Conservation (phyloP, 2,113 vertebrate genomes). For the Oreochromis aureus region DNA sequence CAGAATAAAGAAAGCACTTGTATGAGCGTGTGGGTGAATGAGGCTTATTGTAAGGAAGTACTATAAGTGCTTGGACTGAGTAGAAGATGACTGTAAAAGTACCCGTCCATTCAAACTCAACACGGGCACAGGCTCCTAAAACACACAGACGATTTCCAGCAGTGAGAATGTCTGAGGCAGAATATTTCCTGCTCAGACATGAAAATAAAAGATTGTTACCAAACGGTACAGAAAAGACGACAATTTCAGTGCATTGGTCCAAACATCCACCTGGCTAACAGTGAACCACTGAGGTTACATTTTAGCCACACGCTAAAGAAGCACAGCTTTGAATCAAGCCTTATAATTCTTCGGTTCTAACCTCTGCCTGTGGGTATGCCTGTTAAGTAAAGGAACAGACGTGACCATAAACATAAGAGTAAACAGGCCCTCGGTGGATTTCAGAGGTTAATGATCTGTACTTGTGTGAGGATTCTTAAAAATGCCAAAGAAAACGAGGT, state of each 20-base stretch:
- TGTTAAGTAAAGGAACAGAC: background rate
- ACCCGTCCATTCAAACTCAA: background rate
- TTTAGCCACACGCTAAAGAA: background rate
- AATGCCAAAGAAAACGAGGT: background rate
- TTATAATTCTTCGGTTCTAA: background rate
- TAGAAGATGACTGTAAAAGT: background rate
- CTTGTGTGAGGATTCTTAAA: background rate
- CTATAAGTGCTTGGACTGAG: background rate
- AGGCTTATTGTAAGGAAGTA: background rate
- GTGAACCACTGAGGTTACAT: background rate
- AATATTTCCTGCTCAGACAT: background rate
- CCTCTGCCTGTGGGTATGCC: background rate
- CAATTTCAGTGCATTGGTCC: background rate
- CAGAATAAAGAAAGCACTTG: background rate
- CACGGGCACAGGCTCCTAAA: background rate
- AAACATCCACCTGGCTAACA: background rate
- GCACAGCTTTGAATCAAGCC: background rate
- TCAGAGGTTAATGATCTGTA: background rate
- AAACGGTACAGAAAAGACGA: background rate
- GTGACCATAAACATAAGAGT: background rate
- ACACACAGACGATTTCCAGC: background rate
- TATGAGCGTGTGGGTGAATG: background rate
- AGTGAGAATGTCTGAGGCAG: background rate
- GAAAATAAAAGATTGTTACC: background rate
- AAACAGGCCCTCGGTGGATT: background rate